Conservation (phyloP, 2,888 invertebrate species). For the Griposia aprilina region DNA sequence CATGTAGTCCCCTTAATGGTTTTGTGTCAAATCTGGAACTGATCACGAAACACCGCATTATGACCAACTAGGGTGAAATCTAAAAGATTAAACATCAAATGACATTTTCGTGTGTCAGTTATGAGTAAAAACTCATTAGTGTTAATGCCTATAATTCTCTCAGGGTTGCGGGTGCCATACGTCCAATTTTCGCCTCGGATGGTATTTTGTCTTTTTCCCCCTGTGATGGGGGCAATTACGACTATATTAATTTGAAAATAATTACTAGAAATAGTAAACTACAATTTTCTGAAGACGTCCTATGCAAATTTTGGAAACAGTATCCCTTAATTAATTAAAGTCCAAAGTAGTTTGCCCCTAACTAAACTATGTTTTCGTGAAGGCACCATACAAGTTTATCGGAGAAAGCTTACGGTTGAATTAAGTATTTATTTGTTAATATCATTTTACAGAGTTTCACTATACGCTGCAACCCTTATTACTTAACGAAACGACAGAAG, state of each 20-base stretch:
- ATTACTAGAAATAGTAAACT: neutral
- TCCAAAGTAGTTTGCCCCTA: slow-evolving; percentile 26
- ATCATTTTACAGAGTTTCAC: slow-evolving; percentile 9
- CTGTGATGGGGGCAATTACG: neutral
- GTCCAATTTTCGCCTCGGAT: slow-evolving; percentile 10
- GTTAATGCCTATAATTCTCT: slow-evolving; percentile 23
- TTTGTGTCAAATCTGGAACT: slow-evolving; percentile 1
- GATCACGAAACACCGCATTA: neutral
- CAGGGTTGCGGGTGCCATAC: neutral
- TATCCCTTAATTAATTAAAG: slow-evolving; percentile 12
- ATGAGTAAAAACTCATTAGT: slow-evolving; percentile 15
- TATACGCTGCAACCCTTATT: neutral
- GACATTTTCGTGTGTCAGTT: slow-evolving; percentile 10
- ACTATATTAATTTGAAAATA: slow-evolving; percentile 13
- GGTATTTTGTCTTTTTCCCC: neutral
- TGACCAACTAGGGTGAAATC: neutral
- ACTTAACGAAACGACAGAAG: neutral
- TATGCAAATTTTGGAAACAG: neutral
- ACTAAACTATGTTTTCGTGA: slow-evolving; percentile 16
- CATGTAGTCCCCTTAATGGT: too few relatives aligned
- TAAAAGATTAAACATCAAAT: slow-evolving; percentile 18
- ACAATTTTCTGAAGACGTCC: neutral
- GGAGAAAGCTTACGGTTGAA: slow-evolving; percentile 27
- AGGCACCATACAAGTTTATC: slow-evolving; percentile 30
- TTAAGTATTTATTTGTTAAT: slow-evolving; percentile 30